phyloP scores from a whole-genome alignment of 1,140 invertebrate genomes.

The Drosophila quadrilineata region DNA sequence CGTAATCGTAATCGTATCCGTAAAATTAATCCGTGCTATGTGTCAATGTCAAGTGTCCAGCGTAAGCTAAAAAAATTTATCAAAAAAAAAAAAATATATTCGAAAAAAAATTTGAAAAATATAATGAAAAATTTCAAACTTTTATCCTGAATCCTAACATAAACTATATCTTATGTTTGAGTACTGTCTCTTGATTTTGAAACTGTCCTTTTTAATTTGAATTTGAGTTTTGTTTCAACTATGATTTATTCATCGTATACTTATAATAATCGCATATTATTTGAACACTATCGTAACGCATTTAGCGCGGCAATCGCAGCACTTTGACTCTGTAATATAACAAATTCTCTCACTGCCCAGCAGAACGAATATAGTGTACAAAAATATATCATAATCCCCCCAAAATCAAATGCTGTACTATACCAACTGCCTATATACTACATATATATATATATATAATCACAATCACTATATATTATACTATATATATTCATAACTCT shows the following conservation, averaged over 20 bases:
- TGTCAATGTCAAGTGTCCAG: constrained; percentile 68
- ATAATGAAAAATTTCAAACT: too few species aligned
- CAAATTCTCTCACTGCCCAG: constrained; percentile 38
- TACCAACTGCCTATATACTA: constrained; percentile 28
- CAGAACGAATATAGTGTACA: constrained; percentile 64
- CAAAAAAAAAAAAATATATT: constrained; percentile 33
- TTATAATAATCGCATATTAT: constrained; percentile 36
- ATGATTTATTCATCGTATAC: constrained; percentile 2
- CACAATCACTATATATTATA: too few species aligned
- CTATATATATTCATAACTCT: constrained; percentile 9
- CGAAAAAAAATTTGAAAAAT: constrained; percentile 7
- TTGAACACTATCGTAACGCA: constrained; percentile 57
- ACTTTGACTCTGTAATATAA: constrained; percentile 61
- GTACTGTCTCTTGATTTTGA: constrained; percentile 4
- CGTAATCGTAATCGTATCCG: constrained; percentile 28
- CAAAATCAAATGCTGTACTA: constrained; percentile 55
- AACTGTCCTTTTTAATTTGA: not conserved
- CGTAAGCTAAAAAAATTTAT: constrained; percentile 30
- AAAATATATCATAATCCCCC: too few species aligned
- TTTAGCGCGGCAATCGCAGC: constrained; percentile 44
- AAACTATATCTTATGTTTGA: constrained; percentile 8
- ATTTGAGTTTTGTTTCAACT: constrained; percentile 5
- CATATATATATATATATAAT: constrained; percentile 9
- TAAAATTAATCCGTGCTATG: constrained; percentile 22
- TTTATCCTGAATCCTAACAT: too few species aligned